Base-by-base conservation (phyloP, 1,140 invertebrate species). In the Drosophila melanica region DNA sequence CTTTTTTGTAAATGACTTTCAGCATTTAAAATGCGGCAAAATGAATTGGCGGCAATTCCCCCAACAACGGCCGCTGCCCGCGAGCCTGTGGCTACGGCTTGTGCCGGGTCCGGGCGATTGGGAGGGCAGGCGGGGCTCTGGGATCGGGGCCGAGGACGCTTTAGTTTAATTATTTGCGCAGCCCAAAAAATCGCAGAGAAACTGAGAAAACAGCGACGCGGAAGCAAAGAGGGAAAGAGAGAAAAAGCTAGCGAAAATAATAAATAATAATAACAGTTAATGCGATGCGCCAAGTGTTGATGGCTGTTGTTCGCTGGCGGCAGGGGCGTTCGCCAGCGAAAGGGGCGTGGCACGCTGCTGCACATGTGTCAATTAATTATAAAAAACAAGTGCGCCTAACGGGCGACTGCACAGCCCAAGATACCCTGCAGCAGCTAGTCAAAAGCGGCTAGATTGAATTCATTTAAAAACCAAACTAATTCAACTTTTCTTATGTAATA, bases 11-110 rank as follows among this genome's bases (percentile, higher is more conserved):
- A 86, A 86, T 86, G 79, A 84, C 79, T 86, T 81, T 75, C 70
- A 78, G 81, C 81, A 86, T 86, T 86, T 86, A 86, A 86, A 86
- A 86, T 86, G 81, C 81, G 81, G 75, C 81, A 86, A 86, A 86
- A 86, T 86, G 81, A 86, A 86, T 86, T 86, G 81, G 76, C 82
- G 80, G 78, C 81, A 71, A 86, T 86, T 86, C 85, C 69, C 75
- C 41, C 65, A 60, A 72, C 75, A 66, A 59, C 72, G 48, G n/a
- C 23, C 60, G 51, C 27, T 2, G 7, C 18, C 16, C 41, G 20
- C 4, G 12, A 20, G 18, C 57, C 42, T 33, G 39, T 20, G 50
- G 50, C 50, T 14, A 8, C 1, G 14, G 7, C 9, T 2, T 33
- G 1, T 5, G 33, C 20, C 20, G 30, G 33, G 33, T 8, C 16